phyloP scores from a whole-genome alignment of 2,113 vertebrate genomes.

The Gymnobelideus leadbeateri region DNA sequence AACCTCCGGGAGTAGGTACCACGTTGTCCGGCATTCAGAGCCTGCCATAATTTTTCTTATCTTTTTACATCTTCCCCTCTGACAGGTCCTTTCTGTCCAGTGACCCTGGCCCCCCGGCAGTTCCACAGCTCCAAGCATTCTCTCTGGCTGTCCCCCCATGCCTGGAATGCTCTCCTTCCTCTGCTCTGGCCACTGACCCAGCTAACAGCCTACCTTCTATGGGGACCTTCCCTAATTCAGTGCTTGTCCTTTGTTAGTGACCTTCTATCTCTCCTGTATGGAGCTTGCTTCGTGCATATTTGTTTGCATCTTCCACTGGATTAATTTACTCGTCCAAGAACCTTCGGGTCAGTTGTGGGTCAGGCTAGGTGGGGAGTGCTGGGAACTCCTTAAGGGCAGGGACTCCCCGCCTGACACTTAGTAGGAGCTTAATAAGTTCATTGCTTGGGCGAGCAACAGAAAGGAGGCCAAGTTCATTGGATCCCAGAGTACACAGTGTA shows the following conservation, averaged over 20 bases:
- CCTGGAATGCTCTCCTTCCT: background rate
- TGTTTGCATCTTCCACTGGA: too few species aligned
- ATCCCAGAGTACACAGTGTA: too few species aligned
- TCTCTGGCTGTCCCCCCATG: background rate
- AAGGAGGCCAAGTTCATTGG: background rate
- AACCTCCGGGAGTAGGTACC: background rate
- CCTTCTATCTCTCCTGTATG: too few species aligned
- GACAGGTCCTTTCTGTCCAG: background rate
- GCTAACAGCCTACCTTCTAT: background rate
- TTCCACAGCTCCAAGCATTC: background rate
- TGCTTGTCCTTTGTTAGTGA: too few species aligned
- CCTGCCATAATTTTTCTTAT: background rate
- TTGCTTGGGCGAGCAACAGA: background rate
- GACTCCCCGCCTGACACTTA: too few species aligned
- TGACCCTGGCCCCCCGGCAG: background rate
- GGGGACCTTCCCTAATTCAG: too few species aligned
- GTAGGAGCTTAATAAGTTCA: too few species aligned
- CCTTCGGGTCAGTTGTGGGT: too few species aligned
- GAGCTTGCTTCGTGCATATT: too few species aligned
- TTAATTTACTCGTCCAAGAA: too few species aligned
- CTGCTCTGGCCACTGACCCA: background rate
- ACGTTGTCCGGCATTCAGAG: background rate
- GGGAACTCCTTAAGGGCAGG: too few species aligned
- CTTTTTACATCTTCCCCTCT: background rate
- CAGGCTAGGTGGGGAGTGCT: too few species aligned